A percentile compares a stretch with the other conserved stretches of the same genome.
Conservation (phyloP, 2,113 vertebrate species). For the Mastomys natalensis region DNA sequence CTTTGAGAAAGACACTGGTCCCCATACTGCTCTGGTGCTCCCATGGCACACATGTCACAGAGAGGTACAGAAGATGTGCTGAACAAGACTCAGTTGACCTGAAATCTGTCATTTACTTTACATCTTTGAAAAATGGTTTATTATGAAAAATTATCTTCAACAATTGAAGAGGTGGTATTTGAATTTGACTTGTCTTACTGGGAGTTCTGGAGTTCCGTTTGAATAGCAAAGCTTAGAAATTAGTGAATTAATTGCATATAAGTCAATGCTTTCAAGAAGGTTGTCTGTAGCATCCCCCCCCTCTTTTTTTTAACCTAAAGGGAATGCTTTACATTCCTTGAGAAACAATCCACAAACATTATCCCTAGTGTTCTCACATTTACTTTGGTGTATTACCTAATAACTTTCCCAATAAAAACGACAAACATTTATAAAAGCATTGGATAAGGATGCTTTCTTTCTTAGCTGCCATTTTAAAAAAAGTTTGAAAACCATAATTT, state of each 20-base stretch:
- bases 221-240: constrained; percentile 15
- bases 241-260: background rate
- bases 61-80: background rate
- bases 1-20: background rate
- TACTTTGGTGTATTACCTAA: constrained; percentile 1
- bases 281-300: background rate
- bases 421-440: background rate
- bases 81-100: background rate
- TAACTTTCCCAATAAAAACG: background rate
- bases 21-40: background rate
- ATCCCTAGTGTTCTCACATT: background rate
- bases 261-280: background rate
- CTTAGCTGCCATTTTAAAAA: background rate
- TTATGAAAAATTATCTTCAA: background rate
- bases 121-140: constrained; percentile 9
- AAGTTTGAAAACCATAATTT: constrained; percentile 11
- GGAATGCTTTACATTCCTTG: constrained; percentile 34
- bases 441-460: background rate
- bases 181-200: constrained; percentile 18
- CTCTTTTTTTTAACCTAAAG: background rate
- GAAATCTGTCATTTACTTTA: constrained; percentile 11
- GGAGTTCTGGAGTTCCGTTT: background rate
- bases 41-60: background rate
- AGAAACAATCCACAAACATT: background rate
- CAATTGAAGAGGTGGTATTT: background rate